Evolutionary conservation across 2,797 vertebrate species (phyloP).

Genomic region (Sebastiscus tertius): DNA sequence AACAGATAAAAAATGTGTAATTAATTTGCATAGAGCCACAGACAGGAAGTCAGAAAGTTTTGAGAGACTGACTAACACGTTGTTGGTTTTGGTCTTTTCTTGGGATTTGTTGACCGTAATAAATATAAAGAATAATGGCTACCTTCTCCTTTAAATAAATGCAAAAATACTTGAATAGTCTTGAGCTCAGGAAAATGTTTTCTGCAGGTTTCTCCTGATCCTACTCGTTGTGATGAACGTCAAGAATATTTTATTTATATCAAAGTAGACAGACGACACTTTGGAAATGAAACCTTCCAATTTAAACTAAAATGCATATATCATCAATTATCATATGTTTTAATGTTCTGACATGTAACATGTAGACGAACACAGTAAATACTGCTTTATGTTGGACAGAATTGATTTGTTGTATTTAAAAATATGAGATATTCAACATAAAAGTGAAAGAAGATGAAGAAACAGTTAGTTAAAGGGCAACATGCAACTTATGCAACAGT

Average conservation of each 20-base stretch:
- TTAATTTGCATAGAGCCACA: background rate
- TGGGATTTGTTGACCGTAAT: background rate
- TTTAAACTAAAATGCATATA: background rate
- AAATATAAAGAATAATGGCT: background rate
- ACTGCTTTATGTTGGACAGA: background rate
- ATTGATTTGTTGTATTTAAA: background rate
- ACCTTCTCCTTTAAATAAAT: background rate
- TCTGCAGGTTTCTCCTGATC: too few species aligned
- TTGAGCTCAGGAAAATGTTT: background rate
- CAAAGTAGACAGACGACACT: background rate
- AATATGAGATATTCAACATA: background rate
- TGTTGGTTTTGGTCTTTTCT: background rate
- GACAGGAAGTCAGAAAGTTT: background rate
- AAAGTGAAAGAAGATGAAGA: background rate
- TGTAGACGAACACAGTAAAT: background rate
- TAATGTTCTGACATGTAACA: background rate
- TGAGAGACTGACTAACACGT: background rate
- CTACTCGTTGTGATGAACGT: rapidly evolving
- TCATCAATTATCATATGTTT: background rate
- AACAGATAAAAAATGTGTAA: too few species aligned
- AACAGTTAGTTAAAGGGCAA: background rate
- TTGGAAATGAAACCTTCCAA: background rate
- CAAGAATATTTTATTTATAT: background rate
- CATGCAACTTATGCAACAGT: too few species aligned
- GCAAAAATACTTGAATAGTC: too few species aligned